phyloP scores from a whole-genome alignment of 2,113 vertebrate species.

The Pteronura brasiliensis region DNA sequence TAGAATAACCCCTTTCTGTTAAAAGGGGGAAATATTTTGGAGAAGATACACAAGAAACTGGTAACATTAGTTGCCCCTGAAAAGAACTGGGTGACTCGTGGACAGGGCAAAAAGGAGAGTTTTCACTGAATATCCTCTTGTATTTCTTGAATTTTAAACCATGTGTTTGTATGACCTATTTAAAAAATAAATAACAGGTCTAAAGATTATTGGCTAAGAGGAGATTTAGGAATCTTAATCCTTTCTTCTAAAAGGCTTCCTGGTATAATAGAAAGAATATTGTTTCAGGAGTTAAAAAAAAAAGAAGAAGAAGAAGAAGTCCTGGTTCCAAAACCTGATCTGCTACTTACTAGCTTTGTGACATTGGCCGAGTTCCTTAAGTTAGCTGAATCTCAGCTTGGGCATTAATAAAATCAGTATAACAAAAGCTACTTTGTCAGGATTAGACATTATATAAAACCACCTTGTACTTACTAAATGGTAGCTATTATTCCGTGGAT shows the following conservation, averaged over 20 bases:
- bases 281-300: background rate
- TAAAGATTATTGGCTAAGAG: background rate
- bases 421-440: conserved; percentile 62
- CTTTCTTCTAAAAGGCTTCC: background rate
- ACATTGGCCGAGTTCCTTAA: conserved; percentile 36
- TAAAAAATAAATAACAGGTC: background rate
- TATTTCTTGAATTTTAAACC: background rate
- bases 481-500: conserved; percentile 35
- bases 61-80: background rate
- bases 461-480: conserved; percentile 35
- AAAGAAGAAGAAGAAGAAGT: background rate
- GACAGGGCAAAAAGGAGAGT: background rate
- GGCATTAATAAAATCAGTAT: background rate
- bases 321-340: conserved; percentile 6
- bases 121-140: background rate
- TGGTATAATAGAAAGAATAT: background rate
- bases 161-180: background rate
- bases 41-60: background rate
- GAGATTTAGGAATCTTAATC: background rate
- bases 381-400: conserved; percentile 16
- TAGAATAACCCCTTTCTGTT: background rate
- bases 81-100: background rate
- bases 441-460: conserved; percentile 14
- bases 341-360: conserved; percentile 33
- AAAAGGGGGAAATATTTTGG: background rate